phyloP scores from a whole-genome alignment of 2,113 vertebrate species.

The Haemorhous mexicanus region DNA sequence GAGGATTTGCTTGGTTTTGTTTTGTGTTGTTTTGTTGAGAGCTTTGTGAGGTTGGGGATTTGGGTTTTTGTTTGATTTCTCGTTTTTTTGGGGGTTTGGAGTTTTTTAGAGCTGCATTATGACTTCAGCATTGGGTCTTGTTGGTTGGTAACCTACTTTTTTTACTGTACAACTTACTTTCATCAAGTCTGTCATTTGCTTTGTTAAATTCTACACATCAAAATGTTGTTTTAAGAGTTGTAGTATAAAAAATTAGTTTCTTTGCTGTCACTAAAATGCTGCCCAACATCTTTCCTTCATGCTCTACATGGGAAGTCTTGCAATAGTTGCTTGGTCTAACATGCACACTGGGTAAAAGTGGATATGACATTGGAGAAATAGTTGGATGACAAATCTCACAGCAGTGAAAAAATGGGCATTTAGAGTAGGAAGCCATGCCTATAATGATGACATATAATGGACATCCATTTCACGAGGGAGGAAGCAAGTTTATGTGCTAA shows the following conservation, averaged over 20 bases:
- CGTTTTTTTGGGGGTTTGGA: rapidly evolving
- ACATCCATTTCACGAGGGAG: not conserved
- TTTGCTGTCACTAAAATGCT: not conserved
- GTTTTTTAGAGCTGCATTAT: not conserved
- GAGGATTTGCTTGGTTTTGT: not conserved
- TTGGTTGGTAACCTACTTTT: not conserved
- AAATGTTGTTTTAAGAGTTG: not conserved
- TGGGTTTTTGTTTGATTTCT: not conserved
- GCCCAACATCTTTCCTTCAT: not conserved
- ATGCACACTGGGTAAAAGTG: not conserved
- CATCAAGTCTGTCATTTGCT: not conserved
- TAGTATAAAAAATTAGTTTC: not conserved
- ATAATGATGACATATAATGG: not conserved
- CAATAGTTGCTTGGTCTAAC: not conserved
- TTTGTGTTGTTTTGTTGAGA: not conserved
- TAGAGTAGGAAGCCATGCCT: not conserved
- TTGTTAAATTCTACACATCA: not conserved
- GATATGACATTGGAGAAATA: not conserved
- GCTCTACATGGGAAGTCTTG: not conserved
- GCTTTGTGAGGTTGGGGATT: not conserved
- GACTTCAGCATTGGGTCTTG: not conserved
- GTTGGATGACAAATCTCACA: not conserved
- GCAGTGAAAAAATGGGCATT: not conserved
- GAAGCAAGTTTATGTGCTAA: not conserved
- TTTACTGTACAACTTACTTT: not conserved